phyloP scores from a whole-genome alignment of 1,140 invertebrate species.

The Hylyphantes graminicola region DNA sequence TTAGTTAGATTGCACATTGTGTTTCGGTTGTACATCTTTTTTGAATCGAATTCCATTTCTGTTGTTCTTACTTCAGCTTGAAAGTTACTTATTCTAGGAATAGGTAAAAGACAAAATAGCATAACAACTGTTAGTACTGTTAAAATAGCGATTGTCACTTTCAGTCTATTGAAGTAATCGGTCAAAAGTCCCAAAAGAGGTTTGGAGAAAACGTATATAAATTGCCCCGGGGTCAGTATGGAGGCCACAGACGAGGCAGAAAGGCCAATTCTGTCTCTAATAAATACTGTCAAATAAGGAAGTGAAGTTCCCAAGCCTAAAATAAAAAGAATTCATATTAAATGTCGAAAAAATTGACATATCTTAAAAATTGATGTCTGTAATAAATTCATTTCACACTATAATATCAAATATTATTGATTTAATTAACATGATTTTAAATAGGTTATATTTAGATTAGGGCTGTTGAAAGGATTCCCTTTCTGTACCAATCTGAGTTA shows the following conservation, averaged over 20 bases:
- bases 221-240: not conserved
- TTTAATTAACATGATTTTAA: no score
- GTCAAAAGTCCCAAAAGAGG: not conserved
- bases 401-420: no score
- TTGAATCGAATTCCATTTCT: no score
- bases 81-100: not conserved
- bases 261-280: not conserved
- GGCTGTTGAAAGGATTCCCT: no score
- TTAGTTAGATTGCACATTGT: no score
- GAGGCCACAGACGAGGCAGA: constrained; percentile 1
- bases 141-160: not conserved
- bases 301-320: constrained; percentile 10
- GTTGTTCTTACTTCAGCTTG: no score
- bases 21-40: no score
- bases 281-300: not conserved
- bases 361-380: no score
- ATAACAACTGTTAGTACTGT: not conserved
- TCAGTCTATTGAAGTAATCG: constrained; percentile 38
- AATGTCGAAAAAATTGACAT: no score
- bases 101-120: not conserved
- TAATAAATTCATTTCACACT: no score
- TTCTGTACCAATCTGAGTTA: no score
- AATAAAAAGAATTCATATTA: not conserved
- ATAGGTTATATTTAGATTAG: no score
- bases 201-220: not conserved